Base-by-base conservation (phyloP, 2,888 invertebrate species). In the Patella caerulea region DNA sequence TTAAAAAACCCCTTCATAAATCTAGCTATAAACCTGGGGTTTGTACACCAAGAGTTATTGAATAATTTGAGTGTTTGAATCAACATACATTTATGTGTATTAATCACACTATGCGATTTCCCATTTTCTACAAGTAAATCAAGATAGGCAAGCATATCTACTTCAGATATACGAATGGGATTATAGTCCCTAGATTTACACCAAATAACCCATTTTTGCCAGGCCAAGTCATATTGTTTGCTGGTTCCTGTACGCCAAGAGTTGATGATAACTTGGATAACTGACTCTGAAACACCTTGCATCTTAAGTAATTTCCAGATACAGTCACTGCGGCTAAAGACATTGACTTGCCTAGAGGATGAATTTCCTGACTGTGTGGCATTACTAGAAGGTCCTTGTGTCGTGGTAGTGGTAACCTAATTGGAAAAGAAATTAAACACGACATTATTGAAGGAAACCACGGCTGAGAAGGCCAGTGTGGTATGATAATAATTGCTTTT, bases 1-100 rank as follows among this genome's bases (percentile, higher is more conserved):
- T 76, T 12, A 78, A 79, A 81, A 55, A 79, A 45, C 14, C 82
- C 81, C 73, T 76, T 80, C 77, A 79, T 74, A 55, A 82, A 80
- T 15, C 81, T 29, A n/a, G 55, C 14, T 17, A 81, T 65, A 65
- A 14, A 65, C 11, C n/a, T 65, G 12, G 65, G n/a, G 12, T 65
- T 19, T 14, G 9, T 12, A 65, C 65, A 65, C 65, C 65, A 65
- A n/a, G 9, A 7, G 24, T 65, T 65, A 19, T n/a, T 19, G n/a
- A 65, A 65, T 9, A 65, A n/a, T n/a, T 19, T 65, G 9, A 65
- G 24, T 2, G 65, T 65, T n/a, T 65, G 65, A 9, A 65, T 3
- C n/a, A 65, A 19, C 65, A 65, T 65, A 65, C 19, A 65, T 19
- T 65, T 65, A 65, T 65, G 19, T 19, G 72, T 52, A 53, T 59